Percentiles rank a stretch among this genome's conserved stretches.
Conservation (phyloP, 92 coral and sea anemone species). For the Epizoanthus scotinus region DNA sequence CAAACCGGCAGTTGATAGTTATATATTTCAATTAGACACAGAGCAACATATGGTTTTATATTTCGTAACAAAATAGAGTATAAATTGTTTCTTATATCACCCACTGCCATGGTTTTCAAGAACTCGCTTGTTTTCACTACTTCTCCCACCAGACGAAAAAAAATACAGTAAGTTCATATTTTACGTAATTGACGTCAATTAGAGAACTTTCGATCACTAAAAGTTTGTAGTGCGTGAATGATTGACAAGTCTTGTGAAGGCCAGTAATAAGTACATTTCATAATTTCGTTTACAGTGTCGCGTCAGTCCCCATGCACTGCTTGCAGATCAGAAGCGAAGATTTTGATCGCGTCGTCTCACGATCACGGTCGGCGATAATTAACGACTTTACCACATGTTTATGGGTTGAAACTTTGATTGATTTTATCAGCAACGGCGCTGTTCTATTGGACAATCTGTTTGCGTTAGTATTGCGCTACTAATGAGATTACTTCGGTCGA, state of each 20-base stretch:
- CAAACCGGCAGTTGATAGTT: neutral
- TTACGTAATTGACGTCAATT: neutral
- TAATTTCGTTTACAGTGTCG: neutral
- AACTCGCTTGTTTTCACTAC: neutral
- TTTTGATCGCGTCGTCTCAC: neutral
- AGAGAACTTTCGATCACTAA: neutral
- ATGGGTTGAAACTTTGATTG: neutral
- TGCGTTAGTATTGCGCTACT: neutral
- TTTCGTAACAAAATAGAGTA: neutral
- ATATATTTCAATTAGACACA: neutral
- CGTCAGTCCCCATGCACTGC: neutral
- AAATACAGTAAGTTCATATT: neutral
- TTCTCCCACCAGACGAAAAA: neutral
- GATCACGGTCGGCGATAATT: slow-evolving; percentile 13
- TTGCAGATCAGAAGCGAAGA: neutral
- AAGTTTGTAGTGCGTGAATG: neutral
- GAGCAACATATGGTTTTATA: neutral
- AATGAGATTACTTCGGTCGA: slow-evolving; percentile 21
- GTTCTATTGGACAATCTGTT: slow-evolving; percentile 2
- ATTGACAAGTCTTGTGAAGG: neutral
- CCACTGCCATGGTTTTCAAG: too few species aligned
- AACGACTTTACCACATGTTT: slow-evolving; percentile 10
- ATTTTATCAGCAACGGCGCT: neutral
- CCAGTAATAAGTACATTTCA: neutral
- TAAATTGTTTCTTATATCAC: neutral